These are phyloP conservation scores for Seira ritae DNA, from an alignment of 2,888 invertebrate species.

Conservation along the genomic window DNA sequence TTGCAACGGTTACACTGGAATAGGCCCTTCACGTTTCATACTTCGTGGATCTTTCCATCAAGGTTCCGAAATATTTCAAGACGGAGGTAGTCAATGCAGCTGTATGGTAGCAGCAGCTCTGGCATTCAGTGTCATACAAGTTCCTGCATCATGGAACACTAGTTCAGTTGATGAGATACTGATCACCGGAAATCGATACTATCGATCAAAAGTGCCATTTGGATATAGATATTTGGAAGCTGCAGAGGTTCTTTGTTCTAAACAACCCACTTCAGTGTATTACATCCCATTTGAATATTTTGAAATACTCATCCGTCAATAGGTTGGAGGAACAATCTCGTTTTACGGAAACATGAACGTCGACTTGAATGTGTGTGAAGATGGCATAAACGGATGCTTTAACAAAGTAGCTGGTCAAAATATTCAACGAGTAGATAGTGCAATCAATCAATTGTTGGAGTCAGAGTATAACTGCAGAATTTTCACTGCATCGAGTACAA, in stretches of 20 bases:
- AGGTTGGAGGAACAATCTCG: too few relatives aligned
- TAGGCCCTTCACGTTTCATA: background rate
- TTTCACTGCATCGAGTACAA: background rate
- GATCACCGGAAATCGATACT: slow-evolving; percentile 21
- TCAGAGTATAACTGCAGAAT: background rate
- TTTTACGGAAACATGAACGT: background rate
- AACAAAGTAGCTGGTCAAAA: background rate
- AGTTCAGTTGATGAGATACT: background rate
- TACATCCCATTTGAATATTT: background rate
- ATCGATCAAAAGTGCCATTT: background rate
- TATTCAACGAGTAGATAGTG: background rate
- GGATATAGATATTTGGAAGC: slow-evolving; percentile 3
- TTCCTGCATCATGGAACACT: background rate
- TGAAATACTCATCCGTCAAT: background rate
- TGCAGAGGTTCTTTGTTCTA: background rate
- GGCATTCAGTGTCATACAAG: slow-evolving; percentile 15
- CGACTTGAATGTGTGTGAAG: background rate
- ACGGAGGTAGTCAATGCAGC: slow-evolving; percentile 48
- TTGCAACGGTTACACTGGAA: slow-evolving; percentile 9
- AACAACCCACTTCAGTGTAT: too few relatives aligned
- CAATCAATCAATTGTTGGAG: slow-evolving; percentile 7
- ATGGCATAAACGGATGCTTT: background rate
- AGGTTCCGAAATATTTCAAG: background rate
- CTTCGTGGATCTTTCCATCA: slow-evolving; percentile 31
- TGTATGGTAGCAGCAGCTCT: slow-evolving; percentile 24